These are phyloP conservation scores for Rhizomys pruinosus DNA, from an alignment of 2,113 vertebrate species.

Conservation along the genomic window DNA sequence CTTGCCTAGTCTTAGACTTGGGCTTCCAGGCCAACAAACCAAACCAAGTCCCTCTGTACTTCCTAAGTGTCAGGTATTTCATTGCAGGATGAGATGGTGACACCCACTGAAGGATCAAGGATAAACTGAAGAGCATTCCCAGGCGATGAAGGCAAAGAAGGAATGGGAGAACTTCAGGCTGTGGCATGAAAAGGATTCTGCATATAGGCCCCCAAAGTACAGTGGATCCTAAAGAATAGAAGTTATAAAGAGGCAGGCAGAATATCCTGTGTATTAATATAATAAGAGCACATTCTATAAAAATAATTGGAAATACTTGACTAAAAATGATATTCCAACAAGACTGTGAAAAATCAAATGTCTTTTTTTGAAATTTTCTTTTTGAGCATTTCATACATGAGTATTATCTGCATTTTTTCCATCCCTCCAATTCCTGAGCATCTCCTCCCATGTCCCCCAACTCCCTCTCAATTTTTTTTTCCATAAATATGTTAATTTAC, in stretches of 20 bases:
- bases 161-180: too few species aligned
- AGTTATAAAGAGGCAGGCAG: neutral
- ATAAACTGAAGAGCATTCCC: neutral
- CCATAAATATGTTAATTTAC: too few species aligned
- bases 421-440: too few species aligned
- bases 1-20: neutral
- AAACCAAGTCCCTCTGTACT: neutral
- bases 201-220: neutral
- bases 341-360: neutral
- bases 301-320: neutral
- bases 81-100: neutral
- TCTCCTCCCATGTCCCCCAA: too few species aligned
- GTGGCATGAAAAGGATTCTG: neutral
- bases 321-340: slow-evolving; percentile 12
- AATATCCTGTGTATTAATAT: neutral
- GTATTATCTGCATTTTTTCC: too few species aligned
- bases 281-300: neutral
- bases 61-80: neutral
- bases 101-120: neutral
- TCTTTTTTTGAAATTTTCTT: neutral
- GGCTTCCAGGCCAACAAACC: neutral
- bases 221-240: neutral
- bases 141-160: too few species aligned
- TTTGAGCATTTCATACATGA: too few species aligned
- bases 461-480: too few species aligned